phyloP scores from a whole-genome alignment of 2,797 vertebrate genomes.

The Falco rusticolus region DNA sequence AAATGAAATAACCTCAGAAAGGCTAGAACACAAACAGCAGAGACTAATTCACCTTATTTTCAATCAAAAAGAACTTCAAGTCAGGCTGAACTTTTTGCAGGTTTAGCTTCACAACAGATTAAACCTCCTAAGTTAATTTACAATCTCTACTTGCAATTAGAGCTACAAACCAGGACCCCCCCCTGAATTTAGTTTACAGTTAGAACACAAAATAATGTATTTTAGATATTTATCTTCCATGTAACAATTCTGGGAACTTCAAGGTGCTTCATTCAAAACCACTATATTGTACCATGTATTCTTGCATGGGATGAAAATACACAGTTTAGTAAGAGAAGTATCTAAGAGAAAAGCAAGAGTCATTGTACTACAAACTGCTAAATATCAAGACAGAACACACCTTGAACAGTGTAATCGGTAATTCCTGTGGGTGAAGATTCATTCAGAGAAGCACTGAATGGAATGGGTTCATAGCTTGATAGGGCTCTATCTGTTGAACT shows the following conservation, averaged over 20 bases:
- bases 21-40: not conserved
- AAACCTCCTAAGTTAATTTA: not conserved
- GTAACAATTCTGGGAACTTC: not conserved
- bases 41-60: not conserved
- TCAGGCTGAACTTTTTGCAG: not conserved
- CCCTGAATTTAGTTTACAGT: not conserved
- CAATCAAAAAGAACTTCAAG: not conserved
- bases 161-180: not conserved
- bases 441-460: conserved; percentile 84
- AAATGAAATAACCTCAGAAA: not conserved
- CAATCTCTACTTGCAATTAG: not conserved
- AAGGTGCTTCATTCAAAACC: not conserved
- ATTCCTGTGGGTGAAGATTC: conserved; percentile 83
- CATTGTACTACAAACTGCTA: not conserved
- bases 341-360: not conserved
- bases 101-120: not conserved
- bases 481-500: conserved; percentile 63
- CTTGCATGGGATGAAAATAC: not conserved
- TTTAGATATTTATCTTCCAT: not conserved
- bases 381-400: conserved; percentile 68
- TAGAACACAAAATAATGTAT: not conserved
- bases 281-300: not conserved
- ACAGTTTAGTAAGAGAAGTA: not conserved
- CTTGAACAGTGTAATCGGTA: conserved; percentile 73
- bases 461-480: conserved; percentile 75